A percentile compares a stretch with the other conserved stretches of the same genome.
These are phyloP conservation scores for Gnatocerus cornutus DNA, from an alignment of 2,888 invertebrate genomes.

Conservation along the genomic window DNA sequence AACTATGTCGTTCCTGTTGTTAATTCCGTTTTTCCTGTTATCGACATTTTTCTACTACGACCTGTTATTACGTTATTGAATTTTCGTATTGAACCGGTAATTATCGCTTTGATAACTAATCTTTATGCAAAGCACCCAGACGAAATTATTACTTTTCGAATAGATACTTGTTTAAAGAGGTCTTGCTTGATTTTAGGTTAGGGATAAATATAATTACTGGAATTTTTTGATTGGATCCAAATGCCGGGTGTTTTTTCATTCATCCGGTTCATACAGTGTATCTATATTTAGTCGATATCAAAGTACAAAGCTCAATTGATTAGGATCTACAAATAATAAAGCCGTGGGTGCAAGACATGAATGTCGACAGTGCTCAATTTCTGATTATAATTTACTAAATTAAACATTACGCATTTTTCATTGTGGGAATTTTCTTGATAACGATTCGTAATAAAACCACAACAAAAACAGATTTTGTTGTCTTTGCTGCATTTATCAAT, in stretches of 20 bases:
- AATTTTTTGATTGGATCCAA: background rate
- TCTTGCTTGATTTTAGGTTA: background rate
- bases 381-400: no score
- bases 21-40: slow-evolving; percentile 11
- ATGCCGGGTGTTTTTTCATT: background rate
- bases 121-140: slow-evolving; percentile 42
- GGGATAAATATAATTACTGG: background rate
- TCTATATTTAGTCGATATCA: background rate
- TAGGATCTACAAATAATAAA: background rate
- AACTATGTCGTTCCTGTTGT: slow-evolving; percentile 34
- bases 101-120: slow-evolving; percentile 33
- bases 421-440: no score
- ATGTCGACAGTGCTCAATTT: no score
- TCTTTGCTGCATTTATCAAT: no score
- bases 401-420: no score
- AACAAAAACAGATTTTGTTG: no score
- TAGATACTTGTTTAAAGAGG: slow-evolving; percentile 33
- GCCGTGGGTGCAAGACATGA: no score
- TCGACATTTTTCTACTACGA: slow-evolving; percentile 12
- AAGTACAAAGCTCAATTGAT: slow-evolving; percentile 1
- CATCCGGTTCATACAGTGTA: background rate
- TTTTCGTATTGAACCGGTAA: slow-evolving; percentile 26
- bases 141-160: slow-evolving; percentile 30
- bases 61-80: slow-evolving; percentile 36
- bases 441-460: no score